Evolutionary conservation across 2,113 vertebrate genomes (phyloP), one percentile per base, ranked within the genome.

Genomic region (Catharus bicknelli): DNA sequence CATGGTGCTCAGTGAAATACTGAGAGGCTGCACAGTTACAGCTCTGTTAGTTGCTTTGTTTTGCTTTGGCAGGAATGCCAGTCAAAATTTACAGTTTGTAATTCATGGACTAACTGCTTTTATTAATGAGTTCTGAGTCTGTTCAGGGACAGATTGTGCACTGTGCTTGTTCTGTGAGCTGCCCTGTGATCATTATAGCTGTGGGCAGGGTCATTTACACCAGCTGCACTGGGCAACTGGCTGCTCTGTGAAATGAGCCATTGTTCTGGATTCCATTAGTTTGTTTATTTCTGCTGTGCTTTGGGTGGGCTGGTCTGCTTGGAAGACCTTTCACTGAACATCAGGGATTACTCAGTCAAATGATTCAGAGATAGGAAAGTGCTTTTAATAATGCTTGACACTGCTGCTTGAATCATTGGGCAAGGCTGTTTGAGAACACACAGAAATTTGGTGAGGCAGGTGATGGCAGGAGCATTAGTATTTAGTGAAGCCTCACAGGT

Each of bases 171-270:
- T 95, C 58, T 94, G 74, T 77, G 88, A 75, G 77, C 92, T 90
- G 72, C 70, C 88, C 67, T 88, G 80, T 72, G 68, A 87, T 95
- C 43, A 2, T 93, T 92, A 93, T 25, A 89, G 81, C 90, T 95
- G 78, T 89, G 92, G 86, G 82, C 81, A 93, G 84, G 74, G 89
- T 97, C 88, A 92, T 95, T 95, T 90, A 74, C 80, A 64, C 67
- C 92, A 92, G 93, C 88, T 95, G 96, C 67, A 90, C 50, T 90
- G 93, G 94, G 82, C 84, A 73, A 78, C 54, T 80, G 74, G 82
- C 94, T 95, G 63, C 72, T 92, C 89, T 95, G 94, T 87, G 90
- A 95, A 96, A 94, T 96, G 92, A 95, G 82, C 92, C 93, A 80
- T 95, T 95, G 70, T 95, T 93, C 74, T 83, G 92, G 78, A 92